Percentiles rank a stretch among this genome's conserved stretches.
Evolutionary conservation across 2,888 invertebrate genomes (phyloP).

Genomic region (Phania funesta): DNA sequence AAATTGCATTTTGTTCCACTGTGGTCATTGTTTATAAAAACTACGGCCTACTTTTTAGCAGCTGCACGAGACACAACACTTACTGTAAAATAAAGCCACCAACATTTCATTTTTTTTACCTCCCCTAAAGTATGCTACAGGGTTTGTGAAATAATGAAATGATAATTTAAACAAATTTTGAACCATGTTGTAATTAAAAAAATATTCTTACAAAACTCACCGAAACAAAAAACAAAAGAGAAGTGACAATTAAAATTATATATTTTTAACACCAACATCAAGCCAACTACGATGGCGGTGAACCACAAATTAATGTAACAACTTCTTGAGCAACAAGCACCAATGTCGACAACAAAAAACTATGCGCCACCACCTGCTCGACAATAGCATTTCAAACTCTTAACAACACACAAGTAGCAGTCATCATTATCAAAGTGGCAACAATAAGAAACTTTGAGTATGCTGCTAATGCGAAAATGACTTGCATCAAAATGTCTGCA

Average conservation of each 20-base stretch:
- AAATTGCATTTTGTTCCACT: background rate
- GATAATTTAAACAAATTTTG: background rate
- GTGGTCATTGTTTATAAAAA: background rate
- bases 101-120: conserved; percentile 30
- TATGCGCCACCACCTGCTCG: conserved; percentile 34
- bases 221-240: background rate
- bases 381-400: conserved; percentile 42
- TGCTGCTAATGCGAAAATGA: conserved; percentile 69
- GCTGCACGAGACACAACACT: background rate
- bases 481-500: conserved; percentile 67
- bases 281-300: conserved; percentile 54
- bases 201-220: background rate
- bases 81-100: conserved; percentile 21
- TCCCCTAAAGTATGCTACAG: conserved; percentile 36
- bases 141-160: background rate
- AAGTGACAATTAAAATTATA: background rate
- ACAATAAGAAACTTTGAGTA: conserved; percentile 60
- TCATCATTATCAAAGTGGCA: conserved; percentile 65
- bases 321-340: conserved; percentile 57
- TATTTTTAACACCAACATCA: conserved; percentile 2
- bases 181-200: conserved; percentile 27
- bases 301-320: conserved; percentile 65
- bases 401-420: conserved; percentile 47
- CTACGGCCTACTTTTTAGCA: conserved; percentile 3
- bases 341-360: background rate